These are phyloP conservation scores for Drusus annulatus DNA, from an alignment of 1,140 invertebrate species.

Conservation along the genomic window DNA sequence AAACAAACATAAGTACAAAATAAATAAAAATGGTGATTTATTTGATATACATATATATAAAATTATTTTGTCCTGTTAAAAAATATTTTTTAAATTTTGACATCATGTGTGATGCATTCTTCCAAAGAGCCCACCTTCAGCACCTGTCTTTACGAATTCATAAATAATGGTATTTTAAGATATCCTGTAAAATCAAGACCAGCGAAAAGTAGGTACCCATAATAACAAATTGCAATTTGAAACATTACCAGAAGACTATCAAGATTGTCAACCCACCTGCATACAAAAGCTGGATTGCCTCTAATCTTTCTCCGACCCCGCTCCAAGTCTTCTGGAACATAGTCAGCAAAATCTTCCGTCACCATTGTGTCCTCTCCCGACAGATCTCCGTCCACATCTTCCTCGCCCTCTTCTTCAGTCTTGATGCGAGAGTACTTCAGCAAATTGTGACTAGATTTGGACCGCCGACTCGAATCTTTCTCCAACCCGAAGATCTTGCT, in stretches of 20 bases:
- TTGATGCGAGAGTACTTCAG: slow-evolving; percentile 35
- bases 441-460: slow-evolving; percentile 3
- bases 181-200: not conserved
- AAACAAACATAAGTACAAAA: too few species aligned
- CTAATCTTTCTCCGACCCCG: not conserved
- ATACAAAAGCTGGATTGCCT: not conserved
- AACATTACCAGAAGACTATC: too few species aligned
- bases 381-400: slow-evolving; percentile 23
- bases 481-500: slow-evolving; percentile 4
- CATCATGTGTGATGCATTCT: too few species aligned
- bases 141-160: too few species aligned
- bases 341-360: not conserved
- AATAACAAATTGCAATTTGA: too few species aligned
- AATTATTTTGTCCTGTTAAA: too few species aligned
- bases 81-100: too few species aligned
- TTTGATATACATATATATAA: too few species aligned
- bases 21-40: too few species aligned
- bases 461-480: slow-evolving; percentile 25
- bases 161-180: too few species aligned
- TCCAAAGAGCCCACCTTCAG: too few species aligned
- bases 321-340: not conserved
- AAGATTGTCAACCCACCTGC: not conserved
- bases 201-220: too few species aligned
- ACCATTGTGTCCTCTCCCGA: not conserved
- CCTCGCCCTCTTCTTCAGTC: slow-evolving; percentile 4